Percentiles rank a stretch among this genome's conserved stretches.
phyloP scores from a whole-genome alignment of 2,888 invertebrate species.

The Pecten maximus region DNA sequence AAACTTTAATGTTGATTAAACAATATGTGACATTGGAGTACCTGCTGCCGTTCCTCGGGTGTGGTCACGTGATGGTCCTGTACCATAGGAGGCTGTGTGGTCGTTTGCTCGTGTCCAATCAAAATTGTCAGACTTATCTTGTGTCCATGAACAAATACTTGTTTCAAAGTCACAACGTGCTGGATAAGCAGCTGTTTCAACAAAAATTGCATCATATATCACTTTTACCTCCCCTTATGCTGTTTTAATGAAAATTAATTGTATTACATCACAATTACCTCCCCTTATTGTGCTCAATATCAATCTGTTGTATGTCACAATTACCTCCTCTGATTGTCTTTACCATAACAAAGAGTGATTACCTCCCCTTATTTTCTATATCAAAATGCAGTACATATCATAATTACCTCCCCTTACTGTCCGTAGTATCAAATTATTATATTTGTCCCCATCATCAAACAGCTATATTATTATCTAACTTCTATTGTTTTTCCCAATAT shows the following conservation, averaged over 20 bases:
- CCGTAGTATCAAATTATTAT: neutral
- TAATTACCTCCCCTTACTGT: neutral
- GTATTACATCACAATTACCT: neutral
- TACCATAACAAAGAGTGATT: neutral
- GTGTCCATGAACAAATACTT: conserved; percentile 76
- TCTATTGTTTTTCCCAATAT: too few species aligned
- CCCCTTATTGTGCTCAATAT: neutral
- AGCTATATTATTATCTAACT: too few species aligned
- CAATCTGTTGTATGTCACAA: neutral
- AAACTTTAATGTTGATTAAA: neutral
- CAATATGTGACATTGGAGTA: conserved; percentile 39
- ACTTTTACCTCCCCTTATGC: neutral
- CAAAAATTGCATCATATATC: neutral
- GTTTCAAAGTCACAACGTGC: conserved; percentile 79
- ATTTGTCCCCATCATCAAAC: neutral
- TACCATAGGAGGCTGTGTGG: conserved; percentile 65
- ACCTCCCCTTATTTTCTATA: neutral
- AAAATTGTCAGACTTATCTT: conserved; percentile 74
- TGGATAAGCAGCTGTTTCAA: conserved; percentile 62
- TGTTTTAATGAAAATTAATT: too few species aligned
- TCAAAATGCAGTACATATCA: neutral
- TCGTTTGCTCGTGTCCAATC: conserved; percentile 75
- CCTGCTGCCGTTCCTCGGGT: conserved; percentile 71
- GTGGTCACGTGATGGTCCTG: conserved; percentile 78
- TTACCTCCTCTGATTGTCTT: neutral